These are phyloP conservation scores for Lordiphosa andalusiaca DNA, from an alignment of 2,888 invertebrate genomes.

Conservation along the genomic window DNA sequence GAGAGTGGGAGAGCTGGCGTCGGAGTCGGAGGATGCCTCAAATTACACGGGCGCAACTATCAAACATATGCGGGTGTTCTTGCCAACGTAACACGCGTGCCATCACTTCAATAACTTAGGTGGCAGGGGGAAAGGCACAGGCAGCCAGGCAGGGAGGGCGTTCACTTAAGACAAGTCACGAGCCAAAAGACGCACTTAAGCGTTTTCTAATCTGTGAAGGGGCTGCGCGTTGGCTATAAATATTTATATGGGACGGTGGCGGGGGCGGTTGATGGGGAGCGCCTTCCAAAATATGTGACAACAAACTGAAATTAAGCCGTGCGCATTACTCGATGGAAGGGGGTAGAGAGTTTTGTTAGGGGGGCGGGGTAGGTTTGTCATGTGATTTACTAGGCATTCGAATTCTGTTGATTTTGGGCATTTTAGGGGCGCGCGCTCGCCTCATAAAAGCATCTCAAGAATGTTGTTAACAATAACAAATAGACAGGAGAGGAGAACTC, in stretches of 20 bases:
- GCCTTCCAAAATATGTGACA: constrained; percentile 63
- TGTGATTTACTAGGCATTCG: constrained; percentile 55
- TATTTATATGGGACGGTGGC: constrained; percentile 51
- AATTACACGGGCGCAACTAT: constrained; percentile 65
- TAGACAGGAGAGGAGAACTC: constrained; percentile 30
- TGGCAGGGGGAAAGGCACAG: too few species aligned
- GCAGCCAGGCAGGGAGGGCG: constrained; percentile 2
- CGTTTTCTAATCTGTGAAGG: constrained; percentile 69
- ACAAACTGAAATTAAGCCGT: constrained; percentile 69
- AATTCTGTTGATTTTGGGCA: constrained; percentile 33
- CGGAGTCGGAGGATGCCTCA: constrained; percentile 52
- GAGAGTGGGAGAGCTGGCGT: constrained; percentile 8
- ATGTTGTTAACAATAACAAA: constrained; percentile 72
- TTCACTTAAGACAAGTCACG: constrained; percentile 76
- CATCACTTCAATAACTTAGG: constrained; percentile 15
- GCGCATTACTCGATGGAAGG: constrained; percentile 51
- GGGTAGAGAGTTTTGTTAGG: background rate
- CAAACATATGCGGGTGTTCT: constrained; percentile 58
- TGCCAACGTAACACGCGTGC: constrained; percentile 46
- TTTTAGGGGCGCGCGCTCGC: constrained; percentile 22
- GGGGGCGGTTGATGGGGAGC: background rate
- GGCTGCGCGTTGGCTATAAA: constrained; percentile 59
- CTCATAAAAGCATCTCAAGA: constrained; percentile 70
- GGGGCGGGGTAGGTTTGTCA: too few species aligned
- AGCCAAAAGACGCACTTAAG: constrained; percentile 77